A percentile compares a stretch with the other conserved stretches of the same genome.
These are phyloP conservation scores for Synanthedon myopaeformis DNA, from an alignment of 2,888 invertebrate species.

Conservation along the genomic window DNA sequence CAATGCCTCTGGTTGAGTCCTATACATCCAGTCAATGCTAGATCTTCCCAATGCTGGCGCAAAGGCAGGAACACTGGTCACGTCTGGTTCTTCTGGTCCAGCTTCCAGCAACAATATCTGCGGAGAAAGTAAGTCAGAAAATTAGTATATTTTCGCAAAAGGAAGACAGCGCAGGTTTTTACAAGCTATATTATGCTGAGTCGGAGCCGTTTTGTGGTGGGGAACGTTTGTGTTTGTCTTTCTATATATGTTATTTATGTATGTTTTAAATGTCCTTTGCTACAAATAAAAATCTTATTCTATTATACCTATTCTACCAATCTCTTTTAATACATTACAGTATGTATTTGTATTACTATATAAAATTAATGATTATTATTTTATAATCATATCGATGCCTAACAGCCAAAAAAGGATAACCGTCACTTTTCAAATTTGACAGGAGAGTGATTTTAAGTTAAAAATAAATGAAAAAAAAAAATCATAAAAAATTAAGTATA, in stretches of 20 bases:
- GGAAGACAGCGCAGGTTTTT: no score
- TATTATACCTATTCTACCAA: no score
- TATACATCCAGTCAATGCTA: constrained; percentile 78
- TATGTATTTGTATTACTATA: no score
- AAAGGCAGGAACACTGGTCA: constrained; percentile 75
- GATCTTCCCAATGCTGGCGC: constrained; percentile 71
- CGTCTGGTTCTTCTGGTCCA: constrained; percentile 75
- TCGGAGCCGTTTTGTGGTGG: no score
- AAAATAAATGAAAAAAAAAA: background rate
- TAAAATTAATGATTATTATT: no score
- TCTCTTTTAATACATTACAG: no score
- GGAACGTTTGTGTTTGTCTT: no score
- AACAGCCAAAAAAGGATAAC: background rate
- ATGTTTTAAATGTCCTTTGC: no score
- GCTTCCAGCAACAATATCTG: constrained; percentile 76
- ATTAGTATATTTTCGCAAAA: no score
- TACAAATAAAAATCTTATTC: no score
- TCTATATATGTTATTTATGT: no score
- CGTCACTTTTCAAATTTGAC: background rate
- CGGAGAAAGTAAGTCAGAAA: background rate
- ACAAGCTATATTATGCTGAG: no score
- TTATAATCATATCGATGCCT: background rate
- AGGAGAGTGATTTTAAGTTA: background rate
- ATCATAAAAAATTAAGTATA: background rate
- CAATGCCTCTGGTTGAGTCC: constrained; percentile 73